phyloP scores from a whole-genome alignment of 2,797 vertebrate genomes.

The Leptodactylus fallax region DNA sequence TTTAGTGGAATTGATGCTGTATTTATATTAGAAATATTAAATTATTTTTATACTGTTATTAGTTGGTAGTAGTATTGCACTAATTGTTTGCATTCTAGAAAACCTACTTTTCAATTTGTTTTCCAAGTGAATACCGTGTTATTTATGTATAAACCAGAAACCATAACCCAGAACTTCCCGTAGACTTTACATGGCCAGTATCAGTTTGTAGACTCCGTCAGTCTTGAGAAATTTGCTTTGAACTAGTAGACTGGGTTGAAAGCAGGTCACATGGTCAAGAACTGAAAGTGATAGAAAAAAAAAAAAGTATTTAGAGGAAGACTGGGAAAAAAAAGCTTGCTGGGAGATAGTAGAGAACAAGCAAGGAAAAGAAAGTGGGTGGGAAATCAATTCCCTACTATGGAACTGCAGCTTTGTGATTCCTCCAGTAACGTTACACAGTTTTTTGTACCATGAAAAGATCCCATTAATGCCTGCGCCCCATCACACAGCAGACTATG shows the following conservation, averaged over 20 bases:
- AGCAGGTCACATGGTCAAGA: slow-evolving; percentile 72
- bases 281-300: slow-evolving; percentile 66
- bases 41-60: too few relatives aligned
- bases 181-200: slow-evolving; percentile 40
- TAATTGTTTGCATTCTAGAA: too few relatives aligned
- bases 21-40: too few relatives aligned
- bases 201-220: slow-evolving; percentile 36
- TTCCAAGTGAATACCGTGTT: neutral
- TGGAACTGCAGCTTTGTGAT: slow-evolving; percentile 82
- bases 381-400: slow-evolving; percentile 66
- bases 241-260: slow-evolving; percentile 63
- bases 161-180: slow-evolving; percentile 12
- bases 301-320: neutral
- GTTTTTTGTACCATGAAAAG: slow-evolving; percentile 84
- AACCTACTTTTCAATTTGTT: too few relatives aligned
- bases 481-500: slow-evolving; percentile 82
- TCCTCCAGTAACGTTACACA: slow-evolving; percentile 78
- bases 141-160: neutral
- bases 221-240: slow-evolving; percentile 64
- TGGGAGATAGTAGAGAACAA: slow-evolving; percentile 51
- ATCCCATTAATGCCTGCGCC: slow-evolving; percentile 79
- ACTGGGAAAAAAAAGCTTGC: slow-evolving; percentile 63
- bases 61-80: too few relatives aligned
- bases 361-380: slow-evolving; percentile 55
- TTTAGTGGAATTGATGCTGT: too few relatives aligned